phyloP scores from a whole-genome alignment of 2,797 vertebrate genomes.

The Poecile montanus region DNA sequence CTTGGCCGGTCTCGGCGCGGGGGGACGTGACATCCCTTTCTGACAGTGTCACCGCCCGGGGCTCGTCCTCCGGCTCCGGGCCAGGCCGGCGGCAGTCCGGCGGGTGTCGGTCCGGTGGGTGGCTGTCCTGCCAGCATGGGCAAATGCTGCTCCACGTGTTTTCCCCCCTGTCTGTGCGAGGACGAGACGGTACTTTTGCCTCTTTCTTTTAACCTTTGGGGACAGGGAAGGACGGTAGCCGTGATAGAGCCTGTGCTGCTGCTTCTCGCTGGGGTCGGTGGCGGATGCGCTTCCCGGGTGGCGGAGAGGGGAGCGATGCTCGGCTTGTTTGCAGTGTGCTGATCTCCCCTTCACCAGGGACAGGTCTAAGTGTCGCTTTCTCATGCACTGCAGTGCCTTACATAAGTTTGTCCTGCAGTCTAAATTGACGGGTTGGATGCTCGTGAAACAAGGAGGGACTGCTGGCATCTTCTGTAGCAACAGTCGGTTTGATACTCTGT shows the following conservation, averaged over 20 bases:
- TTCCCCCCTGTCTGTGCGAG: slow-evolving; percentile 79
- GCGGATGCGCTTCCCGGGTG: neutral
- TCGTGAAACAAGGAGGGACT: neutral
- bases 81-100: neutral
- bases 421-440: neutral
- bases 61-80: neutral
- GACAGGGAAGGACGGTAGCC: neutral
- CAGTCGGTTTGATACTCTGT: neutral
- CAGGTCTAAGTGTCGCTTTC: neutral
- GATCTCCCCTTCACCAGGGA: neutral
- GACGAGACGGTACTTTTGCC: slow-evolving; percentile 85
- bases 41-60: neutral
- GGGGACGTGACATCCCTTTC: neutral
- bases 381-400: slow-evolving; percentile 69
- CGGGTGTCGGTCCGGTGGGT: neutral
- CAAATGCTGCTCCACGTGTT: slow-evolving; percentile 84
- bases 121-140: slow-evolving; percentile 78
- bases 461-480: neutral
- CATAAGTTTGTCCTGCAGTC: slow-evolving; percentile 68
- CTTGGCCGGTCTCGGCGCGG: neutral
- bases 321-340: neutral
- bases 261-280: slow-evolving; percentile 7
- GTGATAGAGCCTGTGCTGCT: neutral
- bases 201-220: slow-evolving; percentile 39
- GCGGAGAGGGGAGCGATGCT: neutral